These are phyloP conservation scores for Odontothrips loti DNA, from an alignment of 2,888 invertebrate species.

Conservation along the genomic window DNA sequence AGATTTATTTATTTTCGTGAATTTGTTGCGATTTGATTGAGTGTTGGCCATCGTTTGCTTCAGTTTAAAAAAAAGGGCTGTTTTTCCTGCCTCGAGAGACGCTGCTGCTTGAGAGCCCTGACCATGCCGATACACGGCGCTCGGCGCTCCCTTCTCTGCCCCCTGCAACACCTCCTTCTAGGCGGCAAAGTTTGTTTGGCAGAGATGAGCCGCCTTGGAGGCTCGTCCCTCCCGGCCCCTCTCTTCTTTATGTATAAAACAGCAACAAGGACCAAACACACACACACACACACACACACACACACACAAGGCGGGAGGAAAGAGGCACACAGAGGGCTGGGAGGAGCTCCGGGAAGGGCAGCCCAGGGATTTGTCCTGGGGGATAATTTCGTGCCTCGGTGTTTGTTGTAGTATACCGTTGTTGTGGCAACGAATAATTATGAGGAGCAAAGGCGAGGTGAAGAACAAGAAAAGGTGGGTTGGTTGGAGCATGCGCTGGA, in stretches of 20 bases:
- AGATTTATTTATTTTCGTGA: too few species aligned
- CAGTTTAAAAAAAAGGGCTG: too few species aligned
- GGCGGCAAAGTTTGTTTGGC: not conserved
- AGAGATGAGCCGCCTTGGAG: not conserved
- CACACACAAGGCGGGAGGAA: not conserved
- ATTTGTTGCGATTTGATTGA: too few species aligned
- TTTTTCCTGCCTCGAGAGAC: too few species aligned
- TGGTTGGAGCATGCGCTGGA: too few species aligned
- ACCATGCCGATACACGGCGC: not conserved
- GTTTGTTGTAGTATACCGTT: not conserved
- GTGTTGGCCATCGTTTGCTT: too few species aligned
- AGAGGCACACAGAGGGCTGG: not conserved
- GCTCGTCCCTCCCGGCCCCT: not conserved
- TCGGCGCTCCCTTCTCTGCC: not conserved
- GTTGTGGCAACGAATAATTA: not conserved
- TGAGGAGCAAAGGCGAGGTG: not conserved
- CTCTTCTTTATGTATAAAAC: not conserved
- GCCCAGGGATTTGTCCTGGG: too few species aligned
- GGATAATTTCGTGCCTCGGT: too few species aligned
- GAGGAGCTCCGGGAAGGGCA: not conserved
- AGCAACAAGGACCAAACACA: not conserved
- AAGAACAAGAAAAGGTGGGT: not conserved
- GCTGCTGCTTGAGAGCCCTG: too few species aligned
- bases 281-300: conserved; percentile 1
- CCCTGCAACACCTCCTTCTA: not conserved